Evolutionary conservation across 2,888 invertebrate species (phyloP).

Genomic region (Thecophora atra): DNA sequence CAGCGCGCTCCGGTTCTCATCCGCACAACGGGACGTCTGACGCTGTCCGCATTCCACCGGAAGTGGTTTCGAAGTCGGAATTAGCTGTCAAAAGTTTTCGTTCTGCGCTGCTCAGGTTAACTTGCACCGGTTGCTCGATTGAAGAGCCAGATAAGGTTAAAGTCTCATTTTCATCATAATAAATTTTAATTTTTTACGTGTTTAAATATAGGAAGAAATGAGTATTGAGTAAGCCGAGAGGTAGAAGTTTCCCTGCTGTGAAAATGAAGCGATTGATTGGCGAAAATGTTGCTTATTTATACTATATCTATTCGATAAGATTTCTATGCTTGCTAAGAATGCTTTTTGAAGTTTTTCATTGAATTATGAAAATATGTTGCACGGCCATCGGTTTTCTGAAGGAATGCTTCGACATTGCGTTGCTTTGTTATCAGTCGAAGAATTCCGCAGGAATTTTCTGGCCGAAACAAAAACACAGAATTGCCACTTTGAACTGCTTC

Average conservation of each 20-base stretch:
- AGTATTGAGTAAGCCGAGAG: not conserved
- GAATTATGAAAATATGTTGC: too few species aligned
- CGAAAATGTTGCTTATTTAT: too few species aligned
- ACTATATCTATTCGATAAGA: too few species aligned
- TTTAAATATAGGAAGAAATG: not conserved
- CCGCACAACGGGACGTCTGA: not conserved
- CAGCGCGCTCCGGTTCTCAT: not conserved
- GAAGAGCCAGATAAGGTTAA: slow-evolving; percentile 11
- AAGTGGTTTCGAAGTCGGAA: slow-evolving; percentile 4
- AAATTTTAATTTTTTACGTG: not conserved
- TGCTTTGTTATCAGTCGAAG: slow-evolving; percentile 1
- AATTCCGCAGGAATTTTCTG: not conserved
- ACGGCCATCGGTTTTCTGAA: too few species aligned
- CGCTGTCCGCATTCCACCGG: slow-evolving; percentile 4
- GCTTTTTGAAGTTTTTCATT: not conserved
- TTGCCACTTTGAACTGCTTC: not conserved
- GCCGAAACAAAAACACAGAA: not conserved
- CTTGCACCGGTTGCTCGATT: slow-evolving; percentile 3
- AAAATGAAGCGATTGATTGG: not conserved
- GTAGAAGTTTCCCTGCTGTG: not conserved
- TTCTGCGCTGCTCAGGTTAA: not conserved
- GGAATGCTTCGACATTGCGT: not conserved
- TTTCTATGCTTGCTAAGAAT: too few species aligned
- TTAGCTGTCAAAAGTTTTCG: slow-evolving; percentile 13
- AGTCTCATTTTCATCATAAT: not conserved